Evolutionary conservation across 2,113 vertebrate genomes (phyloP).

Genomic region (Vicugna pacos): DNA sequence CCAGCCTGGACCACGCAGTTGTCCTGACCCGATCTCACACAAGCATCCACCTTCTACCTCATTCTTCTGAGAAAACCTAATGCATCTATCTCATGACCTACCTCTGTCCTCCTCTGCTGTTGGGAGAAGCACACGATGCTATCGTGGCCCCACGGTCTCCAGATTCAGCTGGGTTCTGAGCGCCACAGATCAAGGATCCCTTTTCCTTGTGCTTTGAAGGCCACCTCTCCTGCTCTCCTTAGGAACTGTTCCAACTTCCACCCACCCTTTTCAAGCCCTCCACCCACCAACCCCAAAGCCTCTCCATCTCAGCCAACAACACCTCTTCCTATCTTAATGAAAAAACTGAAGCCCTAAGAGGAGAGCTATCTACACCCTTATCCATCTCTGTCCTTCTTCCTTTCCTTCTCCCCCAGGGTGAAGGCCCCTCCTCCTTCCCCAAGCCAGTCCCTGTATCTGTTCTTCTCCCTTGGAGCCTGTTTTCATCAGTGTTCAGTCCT

Average conservation of each 20-base stretch:
- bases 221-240: background rate
- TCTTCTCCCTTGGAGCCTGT: background rate
- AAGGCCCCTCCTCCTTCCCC: background rate
- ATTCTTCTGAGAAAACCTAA: background rate
- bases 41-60: background rate
- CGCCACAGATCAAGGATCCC: accelerated
- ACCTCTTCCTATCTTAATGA: background rate
- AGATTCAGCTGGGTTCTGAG: too few species aligned
- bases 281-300: background rate
- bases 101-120: background rate
- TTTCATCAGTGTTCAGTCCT: background rate
- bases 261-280: background rate
- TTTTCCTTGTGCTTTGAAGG: background rate
- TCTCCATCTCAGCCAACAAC: background rate
- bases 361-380: background rate
- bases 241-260: background rate
- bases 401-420: too few species aligned
- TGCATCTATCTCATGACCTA: background rate
- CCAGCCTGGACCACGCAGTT: background rate
- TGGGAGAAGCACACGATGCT: background rate
- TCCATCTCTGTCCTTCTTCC: background rate
- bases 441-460: background rate
- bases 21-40: background rate
- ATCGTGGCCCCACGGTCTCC: background rate
- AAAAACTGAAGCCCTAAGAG: background rate